Conservation (phyloP, 2,888 invertebrate genomes). For the Pandemis heparana region DNA sequence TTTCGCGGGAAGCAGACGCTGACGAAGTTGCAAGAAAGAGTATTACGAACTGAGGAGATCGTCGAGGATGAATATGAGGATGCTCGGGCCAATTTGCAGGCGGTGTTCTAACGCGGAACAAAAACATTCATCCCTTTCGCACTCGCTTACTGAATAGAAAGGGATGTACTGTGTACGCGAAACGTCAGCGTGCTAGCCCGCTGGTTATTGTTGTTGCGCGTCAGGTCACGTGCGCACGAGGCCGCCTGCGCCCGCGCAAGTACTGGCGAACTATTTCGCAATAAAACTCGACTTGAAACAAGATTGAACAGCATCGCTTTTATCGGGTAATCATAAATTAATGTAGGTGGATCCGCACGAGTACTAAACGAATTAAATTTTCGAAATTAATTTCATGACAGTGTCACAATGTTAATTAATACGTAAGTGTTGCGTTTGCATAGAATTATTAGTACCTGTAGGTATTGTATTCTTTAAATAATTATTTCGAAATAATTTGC, state of each 20-base stretch:
- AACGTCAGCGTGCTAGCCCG: not conserved
- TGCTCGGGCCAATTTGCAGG: slow-evolving; percentile 45
- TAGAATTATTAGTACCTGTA: not conserved
- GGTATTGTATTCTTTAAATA: too few species aligned
- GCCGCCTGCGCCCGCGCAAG: slow-evolving; percentile 61
- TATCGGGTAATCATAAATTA: slow-evolving; percentile 51
- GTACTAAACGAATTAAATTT: slow-evolving; percentile 27
- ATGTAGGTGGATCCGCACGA: slow-evolving; percentile 41
- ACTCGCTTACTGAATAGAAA: not conserved
- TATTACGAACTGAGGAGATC: not conserved
- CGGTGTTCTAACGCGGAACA: not conserved
- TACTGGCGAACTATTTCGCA: slow-evolving; percentile 49
- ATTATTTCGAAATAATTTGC: too few species aligned
- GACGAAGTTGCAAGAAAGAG: not conserved
- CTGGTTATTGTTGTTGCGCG: slow-evolving; percentile 62
- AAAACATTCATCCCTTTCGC: not conserved
- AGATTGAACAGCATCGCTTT: slow-evolving; percentile 55
- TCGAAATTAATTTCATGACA: slow-evolving; percentile 15
- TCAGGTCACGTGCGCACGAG: slow-evolving; percentile 50
- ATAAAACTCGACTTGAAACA: slow-evolving; percentile 52
- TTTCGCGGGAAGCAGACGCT: too few species aligned
- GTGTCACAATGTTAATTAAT: not conserved
- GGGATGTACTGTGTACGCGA: not conserved
- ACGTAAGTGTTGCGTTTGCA: not conserved
- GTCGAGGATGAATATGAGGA: slow-evolving; percentile 45